Evolutionary conservation across 2,113 vertebrate genomes (phyloP).

Genomic region (Nestor notabilis): DNA sequence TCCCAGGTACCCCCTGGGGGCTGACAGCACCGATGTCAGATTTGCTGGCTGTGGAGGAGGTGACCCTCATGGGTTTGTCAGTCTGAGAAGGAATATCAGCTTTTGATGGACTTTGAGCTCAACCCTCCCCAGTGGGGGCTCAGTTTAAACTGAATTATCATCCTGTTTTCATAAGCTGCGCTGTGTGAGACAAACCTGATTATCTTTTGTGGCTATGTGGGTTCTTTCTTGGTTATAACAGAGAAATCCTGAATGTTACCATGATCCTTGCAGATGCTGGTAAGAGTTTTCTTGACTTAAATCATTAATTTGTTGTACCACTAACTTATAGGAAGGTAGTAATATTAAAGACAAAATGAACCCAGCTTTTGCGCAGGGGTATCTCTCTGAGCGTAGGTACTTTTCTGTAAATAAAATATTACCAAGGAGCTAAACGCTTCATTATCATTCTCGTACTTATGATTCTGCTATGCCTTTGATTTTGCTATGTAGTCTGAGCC

Average conservation of each 20-base stretch:
- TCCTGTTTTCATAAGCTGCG: rapidly evolving
- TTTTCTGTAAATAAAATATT: not conserved
- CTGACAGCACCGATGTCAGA: not conserved
- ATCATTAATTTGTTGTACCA: not conserved
- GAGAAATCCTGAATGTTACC: not conserved
- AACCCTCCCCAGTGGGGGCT: rapidly evolving
- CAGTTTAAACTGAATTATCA: not conserved
- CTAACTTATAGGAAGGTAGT: not conserved
- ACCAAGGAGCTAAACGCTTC: not conserved
- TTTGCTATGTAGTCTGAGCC: not conserved
- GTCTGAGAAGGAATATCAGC: rapidly evolving
- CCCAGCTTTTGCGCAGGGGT: not conserved
- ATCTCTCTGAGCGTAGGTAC: not conserved
- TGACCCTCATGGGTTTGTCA: too few species aligned
- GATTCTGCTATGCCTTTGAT: not conserved
- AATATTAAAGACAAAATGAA: not conserved
- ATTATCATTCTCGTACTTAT: not conserved
- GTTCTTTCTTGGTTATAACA: not conserved
- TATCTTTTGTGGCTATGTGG: too few species aligned
- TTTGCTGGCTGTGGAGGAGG: not conserved
- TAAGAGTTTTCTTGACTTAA: not conserved
- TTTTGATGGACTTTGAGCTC: not conserved
- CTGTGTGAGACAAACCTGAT: rapidly evolving
- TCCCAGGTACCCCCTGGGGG: rapidly evolving
- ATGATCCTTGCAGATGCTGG: not conserved